Percentiles rank a stretch among this genome's conserved stretches.
These are phyloP conservation scores for Electrona antarctica DNA, from an alignment of 2,113 vertebrate species.

Conservation along the genomic window DNA sequence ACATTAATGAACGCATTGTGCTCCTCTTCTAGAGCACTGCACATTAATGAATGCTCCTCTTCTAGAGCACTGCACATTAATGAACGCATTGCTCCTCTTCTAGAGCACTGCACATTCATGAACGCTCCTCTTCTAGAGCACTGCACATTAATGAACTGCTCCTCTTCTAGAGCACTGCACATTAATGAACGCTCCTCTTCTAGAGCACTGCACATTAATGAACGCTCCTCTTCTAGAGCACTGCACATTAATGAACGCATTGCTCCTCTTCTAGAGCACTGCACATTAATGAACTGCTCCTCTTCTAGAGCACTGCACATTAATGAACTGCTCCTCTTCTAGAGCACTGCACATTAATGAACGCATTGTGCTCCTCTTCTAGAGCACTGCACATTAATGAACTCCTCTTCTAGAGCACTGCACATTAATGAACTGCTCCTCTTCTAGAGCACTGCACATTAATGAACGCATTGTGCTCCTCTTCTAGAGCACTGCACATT, in stretches of 20 bases:
- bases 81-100: background rate
- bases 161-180: background rate
- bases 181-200: background rate
- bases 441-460: background rate
- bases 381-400: constrained; percentile 1
- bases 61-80: constrained; percentile 3
- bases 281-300: background rate
- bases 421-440: background rate
- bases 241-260: background rate
- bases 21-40: constrained; percentile 13
- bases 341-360: constrained; percentile 1
- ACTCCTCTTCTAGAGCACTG: constrained; percentile 1
- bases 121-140: background rate
- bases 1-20: background rate
- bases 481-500: background rate
- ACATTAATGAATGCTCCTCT: background rate
- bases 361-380: constrained; percentile 4
- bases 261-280: background rate
- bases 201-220: constrained; percentile 1
- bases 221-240: background rate
- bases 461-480: constrained; percentile 8
- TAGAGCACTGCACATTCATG: constrained; percentile 1
- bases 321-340: background rate
- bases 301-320: constrained; percentile 1
- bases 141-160: background rate